Percentiles rank a stretch among this genome's conserved stretches.
Conservation (phyloP, 2,888 invertebrate genomes). For the Augochlorella aurata region DNA sequence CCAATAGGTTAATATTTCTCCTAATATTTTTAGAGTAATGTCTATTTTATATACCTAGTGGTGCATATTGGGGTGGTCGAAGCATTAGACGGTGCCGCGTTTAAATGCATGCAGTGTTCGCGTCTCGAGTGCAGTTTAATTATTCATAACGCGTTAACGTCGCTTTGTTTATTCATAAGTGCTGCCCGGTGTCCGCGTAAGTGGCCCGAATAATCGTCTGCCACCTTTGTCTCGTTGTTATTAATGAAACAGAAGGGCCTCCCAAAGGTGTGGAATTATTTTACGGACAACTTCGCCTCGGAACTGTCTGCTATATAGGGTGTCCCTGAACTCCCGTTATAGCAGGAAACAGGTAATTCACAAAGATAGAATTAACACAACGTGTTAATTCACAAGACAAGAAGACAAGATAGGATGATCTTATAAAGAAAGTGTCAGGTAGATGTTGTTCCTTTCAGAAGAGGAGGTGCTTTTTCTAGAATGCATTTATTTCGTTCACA, state of each 20-base stretch:
- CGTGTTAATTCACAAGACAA: not conserved
- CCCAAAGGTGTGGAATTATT: not conserved
- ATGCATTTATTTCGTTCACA: not conserved
- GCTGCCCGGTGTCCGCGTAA: constrained; percentile 28
- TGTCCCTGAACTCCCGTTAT: too few relatives aligned
- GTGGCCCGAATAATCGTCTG: constrained; percentile 6
- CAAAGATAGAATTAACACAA: too few relatives aligned
- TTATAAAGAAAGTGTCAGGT: not conserved
- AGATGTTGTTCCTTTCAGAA: not conserved
- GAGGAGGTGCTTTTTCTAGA: not conserved
- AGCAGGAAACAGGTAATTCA: too few relatives aligned
- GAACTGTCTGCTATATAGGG: not conserved
- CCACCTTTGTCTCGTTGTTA: constrained; percentile 35
- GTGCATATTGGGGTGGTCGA: constrained; percentile 7
- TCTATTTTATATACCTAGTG: not conserved
- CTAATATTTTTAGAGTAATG: too few relatives aligned
- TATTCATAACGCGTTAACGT: constrained; percentile 58
- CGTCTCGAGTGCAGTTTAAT: constrained; percentile 48
- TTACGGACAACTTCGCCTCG: not conserved
- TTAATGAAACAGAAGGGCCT: constrained; percentile 22
- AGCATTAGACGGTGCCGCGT: not conserved
- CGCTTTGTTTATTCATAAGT: constrained; percentile 59
- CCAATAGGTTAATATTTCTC: not conserved
- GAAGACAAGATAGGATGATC: not conserved
- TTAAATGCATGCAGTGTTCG: constrained; percentile 16